Conservation (phyloP, 2,113 vertebrate species). For the Euleptes europaea region DNA sequence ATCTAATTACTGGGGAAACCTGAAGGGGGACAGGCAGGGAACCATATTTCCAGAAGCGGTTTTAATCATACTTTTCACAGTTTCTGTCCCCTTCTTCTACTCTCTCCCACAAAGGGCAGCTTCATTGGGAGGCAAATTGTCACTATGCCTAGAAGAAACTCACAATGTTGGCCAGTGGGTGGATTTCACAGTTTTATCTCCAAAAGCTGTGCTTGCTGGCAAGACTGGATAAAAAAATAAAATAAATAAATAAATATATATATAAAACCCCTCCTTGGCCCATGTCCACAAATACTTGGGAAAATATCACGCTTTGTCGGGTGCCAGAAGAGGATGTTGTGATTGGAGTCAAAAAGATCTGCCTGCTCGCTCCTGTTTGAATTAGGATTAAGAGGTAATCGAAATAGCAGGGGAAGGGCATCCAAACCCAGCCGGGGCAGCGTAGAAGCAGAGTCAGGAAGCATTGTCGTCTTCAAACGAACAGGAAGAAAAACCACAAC, state of each 20-base stretch:
- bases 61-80: slow-evolving; percentile 50
- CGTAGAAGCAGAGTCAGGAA: accelerated
- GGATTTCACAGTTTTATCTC: not conserved
- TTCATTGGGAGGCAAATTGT: slow-evolving; percentile 39
- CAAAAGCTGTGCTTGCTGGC: slow-evolving; percentile 39
- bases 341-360: not conserved
- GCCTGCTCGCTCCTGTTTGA: not conserved
- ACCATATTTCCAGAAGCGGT: not conserved
- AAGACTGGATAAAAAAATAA: not conserved
- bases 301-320: not conserved
- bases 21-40: accelerated
- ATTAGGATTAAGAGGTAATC: not conserved
- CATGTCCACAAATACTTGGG: not conserved
- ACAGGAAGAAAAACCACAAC: not conserved
- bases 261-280: not conserved
- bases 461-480: not conserved
- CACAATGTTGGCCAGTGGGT: slow-evolving; percentile 36
- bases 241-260: too few relatives aligned
- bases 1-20: slow-evolving; percentile 16
- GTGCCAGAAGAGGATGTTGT: not conserved
- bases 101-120: slow-evolving; percentile 41
- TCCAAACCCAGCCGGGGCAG: too few relatives aligned
- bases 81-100: slow-evolving; percentile 9
- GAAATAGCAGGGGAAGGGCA: not conserved
- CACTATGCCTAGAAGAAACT: slow-evolving; percentile 17